phyloP scores from a whole-genome alignment of 2,113 vertebrate genomes.

The Prinia subflava region DNA sequence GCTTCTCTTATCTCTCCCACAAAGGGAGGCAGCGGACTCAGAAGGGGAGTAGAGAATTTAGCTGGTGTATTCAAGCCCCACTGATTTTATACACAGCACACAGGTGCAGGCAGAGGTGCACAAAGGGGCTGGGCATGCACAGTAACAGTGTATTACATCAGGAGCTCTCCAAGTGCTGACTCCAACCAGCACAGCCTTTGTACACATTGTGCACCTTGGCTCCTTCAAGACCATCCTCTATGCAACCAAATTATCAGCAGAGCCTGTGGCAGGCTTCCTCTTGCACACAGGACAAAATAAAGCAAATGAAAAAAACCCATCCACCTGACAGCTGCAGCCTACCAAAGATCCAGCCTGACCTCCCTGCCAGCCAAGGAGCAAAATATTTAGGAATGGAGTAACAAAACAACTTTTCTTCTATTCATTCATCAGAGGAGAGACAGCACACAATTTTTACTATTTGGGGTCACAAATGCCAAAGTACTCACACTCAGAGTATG shows the following conservation, averaged over 20 bases:
- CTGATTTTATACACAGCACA: neutral
- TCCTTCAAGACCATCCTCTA: neutral
- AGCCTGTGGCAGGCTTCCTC: neutral
- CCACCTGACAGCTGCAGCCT: neutral
- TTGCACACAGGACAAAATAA: neutral
- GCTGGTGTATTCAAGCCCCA: neutral
- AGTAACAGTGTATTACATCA: neutral
- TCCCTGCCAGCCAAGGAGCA: neutral
- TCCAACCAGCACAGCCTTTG: neutral
- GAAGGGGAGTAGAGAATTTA: neutral
- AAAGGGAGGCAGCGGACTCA: neutral
- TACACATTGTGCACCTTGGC: no score
- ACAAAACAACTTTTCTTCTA: neutral
- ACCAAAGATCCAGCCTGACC: neutral
- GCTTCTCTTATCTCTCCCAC: neutral
- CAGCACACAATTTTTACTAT: neutral
- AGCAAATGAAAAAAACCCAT: neutral
- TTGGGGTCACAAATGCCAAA: neutral
- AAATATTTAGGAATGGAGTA: neutral
- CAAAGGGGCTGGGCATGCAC: neutral
- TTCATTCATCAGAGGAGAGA: neutral
- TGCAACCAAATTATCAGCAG: neutral
- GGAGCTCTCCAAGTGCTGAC: neutral
- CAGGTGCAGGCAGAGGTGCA: neutral
- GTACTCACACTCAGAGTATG: constrained; percentile 79